phyloP scores from a whole-genome alignment of 2,888 invertebrate species.

The Latrodectus hesperus region DNA sequence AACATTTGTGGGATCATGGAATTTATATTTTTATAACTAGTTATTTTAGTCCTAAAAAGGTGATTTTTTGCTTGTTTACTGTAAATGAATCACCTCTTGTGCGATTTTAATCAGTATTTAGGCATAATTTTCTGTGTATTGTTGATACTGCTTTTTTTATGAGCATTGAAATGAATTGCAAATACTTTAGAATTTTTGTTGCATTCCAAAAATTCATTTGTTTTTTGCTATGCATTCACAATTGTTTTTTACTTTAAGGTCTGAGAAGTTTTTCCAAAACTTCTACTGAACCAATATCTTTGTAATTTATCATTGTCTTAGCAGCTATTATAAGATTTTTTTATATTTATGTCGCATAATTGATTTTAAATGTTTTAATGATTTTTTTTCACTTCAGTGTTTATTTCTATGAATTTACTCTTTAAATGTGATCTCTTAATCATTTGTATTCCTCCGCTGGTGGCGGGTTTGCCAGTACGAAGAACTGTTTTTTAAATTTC shows the following conservation, averaged over 20 bases:
- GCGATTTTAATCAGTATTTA: constrained; percentile 28
- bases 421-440: constrained; percentile 29
- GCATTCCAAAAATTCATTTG: constrained; percentile 55
- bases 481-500: constrained; percentile 20
- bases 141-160: neutral
- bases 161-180: constrained; percentile 13
- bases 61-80: constrained; percentile 18
- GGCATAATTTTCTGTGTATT: neutral
- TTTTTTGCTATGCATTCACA: constrained; percentile 1
- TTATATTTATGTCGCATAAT: constrained; percentile 20
- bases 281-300: constrained; percentile 38
- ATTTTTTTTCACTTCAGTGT: constrained; percentile 21
- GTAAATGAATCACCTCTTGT: constrained; percentile 7
- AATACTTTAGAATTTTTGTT: constrained; percentile 37
- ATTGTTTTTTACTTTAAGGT: constrained; percentile 26
- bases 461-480: constrained; percentile 58
- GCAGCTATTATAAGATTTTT: constrained; percentile 41
- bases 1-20: constrained; percentile 54
- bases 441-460: constrained; percentile 47
- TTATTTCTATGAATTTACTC: constrained; percentile 9
- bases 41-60: neutral
- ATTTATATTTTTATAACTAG: constrained; percentile 48
- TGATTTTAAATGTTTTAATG: constrained; percentile 51
- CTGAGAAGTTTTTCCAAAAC: constrained; percentile 34
- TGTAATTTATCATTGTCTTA: constrained; percentile 20